A percentile compares a stretch with the other conserved stretches of the same genome.
Evolutionary conservation across 2,113 vertebrate species (phyloP).

Genomic region (Aphyosemion australe): DNA sequence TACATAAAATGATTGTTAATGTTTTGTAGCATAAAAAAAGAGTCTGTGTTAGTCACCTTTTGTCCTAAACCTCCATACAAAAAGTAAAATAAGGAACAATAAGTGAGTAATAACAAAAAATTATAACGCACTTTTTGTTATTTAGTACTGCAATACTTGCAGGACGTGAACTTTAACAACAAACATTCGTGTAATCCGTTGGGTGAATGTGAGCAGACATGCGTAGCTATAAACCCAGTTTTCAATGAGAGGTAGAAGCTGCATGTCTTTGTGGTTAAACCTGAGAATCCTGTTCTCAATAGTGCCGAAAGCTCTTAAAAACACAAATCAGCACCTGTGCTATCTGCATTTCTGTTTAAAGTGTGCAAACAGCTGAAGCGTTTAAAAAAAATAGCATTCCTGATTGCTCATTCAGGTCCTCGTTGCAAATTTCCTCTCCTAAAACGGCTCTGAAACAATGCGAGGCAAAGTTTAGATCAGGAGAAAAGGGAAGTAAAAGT

Average conservation of each 20-base stretch:
- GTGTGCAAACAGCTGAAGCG: slow-evolving; percentile 24
- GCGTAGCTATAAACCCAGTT: slow-evolving; percentile 34
- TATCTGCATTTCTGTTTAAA: slow-evolving; percentile 42
- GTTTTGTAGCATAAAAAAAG: no score
- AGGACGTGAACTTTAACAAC: no score
- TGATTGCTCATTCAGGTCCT: neutral
- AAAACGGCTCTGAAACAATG: slow-evolving; percentile 40
- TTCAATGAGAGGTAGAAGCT: slow-evolving; percentile 31
- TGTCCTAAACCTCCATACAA: no score
- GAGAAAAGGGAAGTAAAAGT: slow-evolving; percentile 34
- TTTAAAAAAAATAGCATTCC: neutral
- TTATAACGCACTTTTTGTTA: no score
- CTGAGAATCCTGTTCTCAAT: slow-evolving; percentile 34
- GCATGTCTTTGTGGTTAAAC: slow-evolving; percentile 45
- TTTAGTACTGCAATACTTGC: no score
- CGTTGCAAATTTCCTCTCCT: slow-evolving; percentile 17
- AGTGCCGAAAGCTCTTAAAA: slow-evolving; percentile 54
- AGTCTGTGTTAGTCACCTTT: no score
- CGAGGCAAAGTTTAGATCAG: slow-evolving; percentile 46
- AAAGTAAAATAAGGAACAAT: no score
- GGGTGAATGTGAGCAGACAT: slow-evolving; percentile 21
- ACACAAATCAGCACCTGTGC: slow-evolving; percentile 49
- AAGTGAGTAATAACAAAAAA: no score
- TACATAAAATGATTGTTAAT: no score
- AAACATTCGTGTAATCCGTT: neutral